Evolutionary conservation across 2,113 vertebrate species (phyloP).

Genomic region (Apteryx mantelli): DNA sequence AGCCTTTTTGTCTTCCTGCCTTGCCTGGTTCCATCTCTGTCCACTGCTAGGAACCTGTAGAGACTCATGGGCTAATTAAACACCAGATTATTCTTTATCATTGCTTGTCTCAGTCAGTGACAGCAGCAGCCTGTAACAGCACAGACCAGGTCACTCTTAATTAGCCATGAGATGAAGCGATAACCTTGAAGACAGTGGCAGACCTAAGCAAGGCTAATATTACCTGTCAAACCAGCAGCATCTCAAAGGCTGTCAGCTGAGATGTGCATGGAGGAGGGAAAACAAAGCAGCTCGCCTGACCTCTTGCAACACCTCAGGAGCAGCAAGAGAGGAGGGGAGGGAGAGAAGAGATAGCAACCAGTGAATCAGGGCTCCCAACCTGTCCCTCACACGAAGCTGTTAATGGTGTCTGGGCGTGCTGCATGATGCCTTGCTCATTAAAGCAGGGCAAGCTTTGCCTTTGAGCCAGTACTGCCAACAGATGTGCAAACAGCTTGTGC

Average conservation of each 20-base stretch:
- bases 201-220: background rate
- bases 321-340: background rate
- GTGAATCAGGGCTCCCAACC: background rate
- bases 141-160: background rate
- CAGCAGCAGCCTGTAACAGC: background rate
- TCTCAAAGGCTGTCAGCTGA: background rate
- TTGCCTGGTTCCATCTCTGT: background rate
- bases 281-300: accelerated
- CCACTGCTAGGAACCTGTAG: background rate
- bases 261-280: background rate
- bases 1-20: background rate
- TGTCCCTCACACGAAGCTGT: background rate
- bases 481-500: background rate
- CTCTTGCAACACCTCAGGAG: background rate
- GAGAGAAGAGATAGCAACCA: background rate
- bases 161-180: background rate
- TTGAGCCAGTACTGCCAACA: background rate
- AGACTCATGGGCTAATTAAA: background rate
- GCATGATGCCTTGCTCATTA: background rate
- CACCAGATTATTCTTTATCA: background rate
- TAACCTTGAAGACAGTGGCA: background rate
- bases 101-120: background rate
- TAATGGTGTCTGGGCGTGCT: accelerated
- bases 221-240: accelerated
- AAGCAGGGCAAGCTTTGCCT: background rate